Conservation (phyloP, 2,797 vertebrate genomes). For the Oryzias sinensis region DNA sequence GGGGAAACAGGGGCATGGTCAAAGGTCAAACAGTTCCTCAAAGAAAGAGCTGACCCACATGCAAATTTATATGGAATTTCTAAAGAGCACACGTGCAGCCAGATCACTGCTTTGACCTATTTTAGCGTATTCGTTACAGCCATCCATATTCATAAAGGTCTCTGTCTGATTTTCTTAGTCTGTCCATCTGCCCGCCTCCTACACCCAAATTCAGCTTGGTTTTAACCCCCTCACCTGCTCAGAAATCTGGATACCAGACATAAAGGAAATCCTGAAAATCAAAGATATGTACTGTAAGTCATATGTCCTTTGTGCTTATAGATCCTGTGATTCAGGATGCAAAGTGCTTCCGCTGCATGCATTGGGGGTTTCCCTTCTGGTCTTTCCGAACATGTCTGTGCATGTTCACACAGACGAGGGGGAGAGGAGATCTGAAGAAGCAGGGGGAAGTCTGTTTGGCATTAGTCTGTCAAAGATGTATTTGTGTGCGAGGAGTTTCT, state of each 20-base stretch:
- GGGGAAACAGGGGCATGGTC: conserved; percentile 34
- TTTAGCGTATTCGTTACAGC: conserved; percentile 36
- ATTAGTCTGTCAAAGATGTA: neutral
- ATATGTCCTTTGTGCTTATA: conserved; percentile 11
- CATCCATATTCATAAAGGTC: conserved; percentile 64
- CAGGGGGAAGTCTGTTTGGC: conserved; percentile 15
- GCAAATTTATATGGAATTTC: conserved; percentile 31
- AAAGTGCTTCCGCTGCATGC: conserved; percentile 19
- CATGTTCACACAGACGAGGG: conserved; percentile 33
- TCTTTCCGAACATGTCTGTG: conserved; percentile 47
- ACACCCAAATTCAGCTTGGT: conserved; percentile 27
- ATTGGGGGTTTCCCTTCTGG: conserved; percentile 43
- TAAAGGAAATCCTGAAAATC: conserved; percentile 15
- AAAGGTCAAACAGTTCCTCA: conserved; percentile 61
- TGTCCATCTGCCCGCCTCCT: conserved; percentile 57
- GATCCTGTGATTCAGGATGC: conserved; percentile 38
- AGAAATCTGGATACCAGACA: conserved; percentile 21
- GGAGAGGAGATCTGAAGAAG: conserved; percentile 15
- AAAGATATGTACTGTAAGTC: conserved; percentile 17
- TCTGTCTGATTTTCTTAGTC: conserved; percentile 36
- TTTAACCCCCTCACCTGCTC: conserved; percentile 8
- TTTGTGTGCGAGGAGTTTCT: conserved; percentile 8
- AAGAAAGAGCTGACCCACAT: conserved; percentile 42
- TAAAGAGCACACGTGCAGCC: conserved; percentile 44
- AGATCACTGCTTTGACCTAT: conserved; percentile 14